phyloP scores from a whole-genome alignment of 1,140 invertebrate genomes.

The Aplysia californica region DNA sequence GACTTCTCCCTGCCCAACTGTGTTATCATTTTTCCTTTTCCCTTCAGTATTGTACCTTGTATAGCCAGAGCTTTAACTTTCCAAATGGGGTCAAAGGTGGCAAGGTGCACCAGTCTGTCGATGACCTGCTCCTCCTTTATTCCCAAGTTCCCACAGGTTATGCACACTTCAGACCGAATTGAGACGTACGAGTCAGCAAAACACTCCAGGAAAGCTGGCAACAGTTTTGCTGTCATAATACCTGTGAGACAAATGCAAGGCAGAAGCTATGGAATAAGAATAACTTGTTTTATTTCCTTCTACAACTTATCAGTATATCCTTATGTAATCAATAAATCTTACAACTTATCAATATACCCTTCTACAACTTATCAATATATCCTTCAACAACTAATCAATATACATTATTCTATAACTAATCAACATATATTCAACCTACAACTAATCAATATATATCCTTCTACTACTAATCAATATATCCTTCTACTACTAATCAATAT shows the following conservation, averaged over 20 bases:
- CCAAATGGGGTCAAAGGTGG: slow-evolving; percentile 66
- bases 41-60: too few relatives aligned
- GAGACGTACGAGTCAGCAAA: slow-evolving; percentile 66
- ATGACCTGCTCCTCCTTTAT: slow-evolving; percentile 60
- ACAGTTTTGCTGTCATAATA: slow-evolving; percentile 67
- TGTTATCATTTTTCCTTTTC: too few relatives aligned
- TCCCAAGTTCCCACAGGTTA: slow-evolving; percentile 58
- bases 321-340: too few relatives aligned
- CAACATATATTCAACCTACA: too few relatives aligned
- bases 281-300: too few relatives aligned
- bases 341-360: too few relatives aligned
- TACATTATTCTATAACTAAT: background rate
- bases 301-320: too few relatives aligned
- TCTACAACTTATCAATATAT: background rate
- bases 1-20: too few relatives aligned
- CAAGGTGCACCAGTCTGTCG: slow-evolving; percentile 58
- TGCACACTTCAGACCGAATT: slow-evolving; percentile 62
- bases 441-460: too few relatives aligned
- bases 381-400: background rate
- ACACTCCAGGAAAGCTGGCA: slow-evolving; percentile 63
- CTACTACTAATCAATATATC: too few relatives aligned
- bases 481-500: too few relatives aligned
- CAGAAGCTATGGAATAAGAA: background rate
- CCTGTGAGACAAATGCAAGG: slow-evolving; percentile 41
- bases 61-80: slow-evolving; percentile 67